Evolutionary conservation across 2,113 vertebrate species (phyloP).

Genomic region (Pseudonaja textilis): DNA sequence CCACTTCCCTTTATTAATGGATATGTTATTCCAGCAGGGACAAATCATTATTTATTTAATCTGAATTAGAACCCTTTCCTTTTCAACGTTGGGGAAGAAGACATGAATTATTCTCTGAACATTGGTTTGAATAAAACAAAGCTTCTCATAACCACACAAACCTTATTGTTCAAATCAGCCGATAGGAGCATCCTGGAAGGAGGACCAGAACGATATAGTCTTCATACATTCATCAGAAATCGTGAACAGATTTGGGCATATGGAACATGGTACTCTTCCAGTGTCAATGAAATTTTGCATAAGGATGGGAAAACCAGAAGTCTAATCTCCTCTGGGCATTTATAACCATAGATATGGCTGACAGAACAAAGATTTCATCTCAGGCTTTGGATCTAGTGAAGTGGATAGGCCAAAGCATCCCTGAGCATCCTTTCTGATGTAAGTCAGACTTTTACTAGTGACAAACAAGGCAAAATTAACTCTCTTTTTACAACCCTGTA

Average conservation of each 20-base stretch:
- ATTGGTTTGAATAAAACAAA: background rate
- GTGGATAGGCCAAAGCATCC: background rate
- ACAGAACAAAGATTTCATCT: background rate
- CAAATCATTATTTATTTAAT: background rate
- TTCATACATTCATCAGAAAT: background rate
- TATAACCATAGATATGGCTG: background rate
- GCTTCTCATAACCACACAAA: background rate
- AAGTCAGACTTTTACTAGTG: background rate
- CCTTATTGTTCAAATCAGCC: background rate
- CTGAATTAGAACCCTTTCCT: background rate
- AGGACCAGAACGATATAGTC: background rate
- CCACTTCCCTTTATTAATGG: background rate
- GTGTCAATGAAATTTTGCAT: background rate
- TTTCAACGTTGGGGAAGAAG: background rate
- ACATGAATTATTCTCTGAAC: background rate
- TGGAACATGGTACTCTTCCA: background rate
- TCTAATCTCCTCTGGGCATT: background rate
- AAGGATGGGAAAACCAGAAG: background rate
- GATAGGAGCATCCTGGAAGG: background rate
- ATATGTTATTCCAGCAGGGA: background rate
- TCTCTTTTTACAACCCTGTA: background rate
- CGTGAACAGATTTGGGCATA: background rate
- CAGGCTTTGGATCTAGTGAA: background rate
- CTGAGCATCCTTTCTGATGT: background rate
- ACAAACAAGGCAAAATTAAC: background rate